Percentiles rank a stretch among this genome's conserved stretches.
Conservation (phyloP, 2,113 vertebrate species). For the Leucopsar rothschildi region DNA sequence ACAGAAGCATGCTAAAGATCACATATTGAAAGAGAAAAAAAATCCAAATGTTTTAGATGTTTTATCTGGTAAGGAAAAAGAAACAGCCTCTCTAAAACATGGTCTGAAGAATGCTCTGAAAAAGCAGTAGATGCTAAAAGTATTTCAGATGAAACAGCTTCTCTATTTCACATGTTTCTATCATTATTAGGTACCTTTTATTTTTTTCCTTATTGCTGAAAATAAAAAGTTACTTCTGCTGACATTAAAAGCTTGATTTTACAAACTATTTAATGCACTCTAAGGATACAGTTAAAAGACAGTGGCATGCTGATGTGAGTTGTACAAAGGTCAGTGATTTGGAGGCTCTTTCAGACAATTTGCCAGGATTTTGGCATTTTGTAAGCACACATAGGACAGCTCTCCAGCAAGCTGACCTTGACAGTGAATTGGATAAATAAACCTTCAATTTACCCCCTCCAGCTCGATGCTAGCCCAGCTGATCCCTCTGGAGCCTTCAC, state of each 20-base stretch:
- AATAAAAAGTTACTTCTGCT: slow-evolving; percentile 62
- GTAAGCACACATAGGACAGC: slow-evolving; percentile 96
- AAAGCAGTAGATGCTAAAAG: neutral
- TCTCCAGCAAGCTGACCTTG: slow-evolving; percentile 97
- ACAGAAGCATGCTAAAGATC: neutral
- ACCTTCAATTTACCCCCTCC: slow-evolving; percentile 99
- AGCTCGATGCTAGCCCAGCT: slow-evolving; percentile 75
- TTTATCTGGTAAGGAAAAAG: neutral
- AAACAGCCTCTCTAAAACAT: neutral
- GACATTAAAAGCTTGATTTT: slow-evolving; percentile 76
- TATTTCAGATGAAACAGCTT: neutral
- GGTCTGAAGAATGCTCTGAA: neutral
- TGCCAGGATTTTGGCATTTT: slow-evolving; percentile 99
- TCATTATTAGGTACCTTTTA: neutral
- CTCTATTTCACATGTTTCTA: neutral
- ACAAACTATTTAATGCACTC: slow-evolving; percentile 83
- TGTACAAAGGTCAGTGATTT: slow-evolving; percentile 98
- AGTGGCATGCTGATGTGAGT: slow-evolving; percentile 89
- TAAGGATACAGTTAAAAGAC: slow-evolving; percentile 88
- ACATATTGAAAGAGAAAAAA: neutral
- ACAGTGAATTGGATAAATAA: slow-evolving; percentile 99
- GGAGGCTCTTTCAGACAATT: slow-evolving; percentile 89
- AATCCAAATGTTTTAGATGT: neutral
- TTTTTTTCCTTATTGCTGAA: slow-evolving; percentile 21
- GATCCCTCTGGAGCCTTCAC: slow-evolving; percentile 97